Conservation (phyloP, 2,888 invertebrate species). For the Drosophila maculinotata region DNA sequence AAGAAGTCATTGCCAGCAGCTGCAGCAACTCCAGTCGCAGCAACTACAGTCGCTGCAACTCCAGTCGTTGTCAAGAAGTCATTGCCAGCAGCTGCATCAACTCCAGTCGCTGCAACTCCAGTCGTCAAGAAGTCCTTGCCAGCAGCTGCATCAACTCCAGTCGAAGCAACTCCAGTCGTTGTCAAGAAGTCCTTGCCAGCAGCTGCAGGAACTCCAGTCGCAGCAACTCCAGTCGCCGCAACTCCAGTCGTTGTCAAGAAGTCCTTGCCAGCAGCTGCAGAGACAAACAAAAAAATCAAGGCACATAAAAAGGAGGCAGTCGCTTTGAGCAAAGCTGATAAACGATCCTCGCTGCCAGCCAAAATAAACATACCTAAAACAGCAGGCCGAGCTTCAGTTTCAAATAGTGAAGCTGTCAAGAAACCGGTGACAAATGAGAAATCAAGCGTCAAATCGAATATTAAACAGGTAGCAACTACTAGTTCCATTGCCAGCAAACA, state of each 20-base stretch:
- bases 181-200: background rate
- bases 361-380: too few relatives aligned
- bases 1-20: background rate
- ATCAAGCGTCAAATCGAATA: background rate
- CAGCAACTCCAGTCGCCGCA: background rate
- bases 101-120: background rate
- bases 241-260: too few relatives aligned
- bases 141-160: background rate
- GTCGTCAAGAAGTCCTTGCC: too few relatives aligned
- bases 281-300: constrained; percentile 5
- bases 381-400: background rate
- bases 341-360: background rate
- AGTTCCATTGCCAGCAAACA: background rate
- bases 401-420: background rate
- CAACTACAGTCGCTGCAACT: background rate
- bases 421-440: background rate
- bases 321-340: background rate
- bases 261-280: background rate
- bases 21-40: too few relatives aligned
- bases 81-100: background rate
- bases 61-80: too few relatives aligned
- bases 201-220: too few relatives aligned
- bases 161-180: too few relatives aligned
- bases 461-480: background rate
- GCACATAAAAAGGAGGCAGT: background rate